Percentiles rank a stretch among this genome's conserved stretches.
phyloP scores from a whole-genome alignment of 2,113 vertebrate species.

The Podarcis muralis region DNA sequence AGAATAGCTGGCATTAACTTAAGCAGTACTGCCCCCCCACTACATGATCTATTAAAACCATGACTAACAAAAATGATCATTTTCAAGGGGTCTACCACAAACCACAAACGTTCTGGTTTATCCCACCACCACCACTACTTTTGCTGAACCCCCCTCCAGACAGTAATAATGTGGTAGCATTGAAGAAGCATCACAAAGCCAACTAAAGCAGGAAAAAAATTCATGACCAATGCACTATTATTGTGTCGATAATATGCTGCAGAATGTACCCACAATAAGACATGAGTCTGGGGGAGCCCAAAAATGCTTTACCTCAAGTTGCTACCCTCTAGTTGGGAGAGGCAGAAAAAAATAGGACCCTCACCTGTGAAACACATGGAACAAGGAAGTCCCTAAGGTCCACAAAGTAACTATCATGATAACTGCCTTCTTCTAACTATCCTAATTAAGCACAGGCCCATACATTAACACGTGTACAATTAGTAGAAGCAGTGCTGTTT shows the following conservation, averaged over 20 bases:
- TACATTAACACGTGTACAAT: background rate
- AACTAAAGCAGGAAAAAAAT: too few species aligned
- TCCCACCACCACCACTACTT: too few species aligned
- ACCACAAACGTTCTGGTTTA: too few species aligned
- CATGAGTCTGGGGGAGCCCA: too few species aligned
- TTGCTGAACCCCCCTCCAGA: too few species aligned
- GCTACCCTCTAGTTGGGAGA: background rate
- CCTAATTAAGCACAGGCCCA: background rate
- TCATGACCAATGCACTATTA: too few species aligned
- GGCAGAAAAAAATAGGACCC: background rate
- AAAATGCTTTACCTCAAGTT: background rate
- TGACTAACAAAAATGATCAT: background rate
- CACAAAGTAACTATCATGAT: too few species aligned
- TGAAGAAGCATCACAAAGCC: too few species aligned
- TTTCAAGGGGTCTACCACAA: background rate
- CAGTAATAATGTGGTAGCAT: too few species aligned
- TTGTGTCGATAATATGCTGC: too few species aligned
- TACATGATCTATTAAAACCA: background rate
- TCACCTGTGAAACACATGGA: background rate
- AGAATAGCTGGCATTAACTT: background rate
- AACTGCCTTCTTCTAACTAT: background rate
- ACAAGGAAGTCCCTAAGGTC: background rate
- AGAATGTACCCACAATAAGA: too few species aligned
- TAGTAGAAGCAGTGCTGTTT: background rate
- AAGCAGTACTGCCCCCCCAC: background rate